Evolutionary conservation across 2,113 vertebrate genomes (phyloP), one percentile per base, ranked within the genome.

Genomic region (Myocastor coypus): DNA sequence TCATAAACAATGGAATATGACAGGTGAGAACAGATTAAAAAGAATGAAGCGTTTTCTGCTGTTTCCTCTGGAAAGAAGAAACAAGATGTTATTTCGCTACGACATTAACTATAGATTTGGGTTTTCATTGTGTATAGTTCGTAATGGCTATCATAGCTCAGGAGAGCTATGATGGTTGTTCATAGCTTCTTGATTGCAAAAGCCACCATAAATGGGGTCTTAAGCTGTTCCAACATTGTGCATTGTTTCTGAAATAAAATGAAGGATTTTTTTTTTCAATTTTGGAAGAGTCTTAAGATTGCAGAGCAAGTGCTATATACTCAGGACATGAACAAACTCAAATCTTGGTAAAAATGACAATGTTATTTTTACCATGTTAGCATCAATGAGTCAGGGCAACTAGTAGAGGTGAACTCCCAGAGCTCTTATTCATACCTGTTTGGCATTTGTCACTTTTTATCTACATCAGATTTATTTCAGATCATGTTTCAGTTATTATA

Each of bases 31-130:
- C 85, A 92, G 77, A 95, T 66, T 89, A 92, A 96, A 97, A 98
- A 13, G 7, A 32, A 94, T 89, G 40, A 96, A 97, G 68, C 92
- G 13, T 95, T 95, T 96, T 93, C 8, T 69, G 90, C 90, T 68
- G 80, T 88, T 69, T 96, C 57, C 16, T n/a, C 71, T 91, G 17
- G 84, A 86, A 77, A 61, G 95, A 97, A 94, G 34, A 96, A 93
- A 75, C 68, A 96, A 91, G 68, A 91, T 59, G 59, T 94, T 83
- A 83, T 93, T 90, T 96, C 96, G 92, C 71, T 61, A 9, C 84
- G 63, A 96, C 66, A 22, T 92, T 96, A 93, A 69, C 81, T 86
- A 75, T 89, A 94, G 55, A 94, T 98, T 46, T 96, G 87, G 63
- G 64, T 61, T 95, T 97, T 85, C 93, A 64, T 73, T 97, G 82